Percentiles rank a stretch among this genome's conserved stretches.
phyloP scores from a whole-genome alignment of 1,140 invertebrate genomes.

The Agrilus planipennis region DNA sequence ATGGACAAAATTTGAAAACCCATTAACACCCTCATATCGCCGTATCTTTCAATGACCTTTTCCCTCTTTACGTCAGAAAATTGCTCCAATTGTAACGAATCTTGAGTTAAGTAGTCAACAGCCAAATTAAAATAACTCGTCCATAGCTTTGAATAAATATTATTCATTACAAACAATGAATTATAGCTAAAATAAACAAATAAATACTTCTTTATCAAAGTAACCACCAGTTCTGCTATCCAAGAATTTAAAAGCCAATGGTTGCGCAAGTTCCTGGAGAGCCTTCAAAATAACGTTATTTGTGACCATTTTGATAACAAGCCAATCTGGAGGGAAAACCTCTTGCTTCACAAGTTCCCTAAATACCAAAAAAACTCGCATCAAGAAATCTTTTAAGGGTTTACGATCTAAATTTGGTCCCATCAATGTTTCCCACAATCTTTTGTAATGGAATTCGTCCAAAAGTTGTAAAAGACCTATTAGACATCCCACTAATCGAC shows the following conservation, averaged over 20 bases:
- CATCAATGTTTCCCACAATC: conserved; percentile 73
- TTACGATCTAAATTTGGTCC: conserved; percentile 46
- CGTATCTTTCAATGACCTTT: conserved; percentile 69
- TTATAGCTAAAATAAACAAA: conserved; percentile 6
- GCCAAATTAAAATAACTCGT: conserved; percentile 81
- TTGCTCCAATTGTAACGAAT: conserved; percentile 73
- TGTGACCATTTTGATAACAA: conserved; percentile 81
- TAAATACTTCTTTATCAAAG: conserved; percentile 53
- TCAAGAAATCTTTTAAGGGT: conserved; percentile 78
- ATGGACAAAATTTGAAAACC: conserved; percentile 88
- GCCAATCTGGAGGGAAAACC: conserved; percentile 86
- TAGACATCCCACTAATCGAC: conserved; percentile 73
- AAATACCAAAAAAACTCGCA: conserved; percentile 80
- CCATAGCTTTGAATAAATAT: conserved; percentile 54
- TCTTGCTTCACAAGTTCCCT: conserved; percentile 69
- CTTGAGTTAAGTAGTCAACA: conserved; percentile 79
- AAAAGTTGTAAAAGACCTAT: conserved; percentile 75
- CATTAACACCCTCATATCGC: conserved; percentile 86
- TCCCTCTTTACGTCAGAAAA: conserved; percentile 69
- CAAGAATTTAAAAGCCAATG: conserved; percentile 74
- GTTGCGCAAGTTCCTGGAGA: conserved; percentile 76
- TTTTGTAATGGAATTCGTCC: conserved; percentile 75
- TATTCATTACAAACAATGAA: background rate
- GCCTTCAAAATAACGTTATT: conserved; percentile 81
- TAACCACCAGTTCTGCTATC: conserved; percentile 40